Evolutionary conservation across 2,113 vertebrate species (phyloP).

Genomic region (Noctilio leporinus): DNA sequence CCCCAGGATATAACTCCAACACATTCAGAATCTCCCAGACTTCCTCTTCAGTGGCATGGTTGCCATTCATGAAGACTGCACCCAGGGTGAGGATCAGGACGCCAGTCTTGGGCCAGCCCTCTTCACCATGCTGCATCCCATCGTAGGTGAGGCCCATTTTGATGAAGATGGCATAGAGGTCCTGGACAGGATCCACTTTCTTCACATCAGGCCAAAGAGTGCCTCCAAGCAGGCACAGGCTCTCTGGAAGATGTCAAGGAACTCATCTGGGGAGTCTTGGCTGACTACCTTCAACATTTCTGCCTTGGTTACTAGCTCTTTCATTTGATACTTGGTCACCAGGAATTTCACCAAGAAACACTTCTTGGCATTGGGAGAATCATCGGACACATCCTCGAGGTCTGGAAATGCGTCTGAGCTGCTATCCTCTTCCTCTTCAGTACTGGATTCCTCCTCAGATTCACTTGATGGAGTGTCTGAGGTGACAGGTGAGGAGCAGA

Average conservation of each 20-base stretch:
- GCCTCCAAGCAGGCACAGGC: not conserved
- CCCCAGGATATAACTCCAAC: no score
- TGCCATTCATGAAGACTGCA: constrained; percentile 12
- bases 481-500: not conserved
- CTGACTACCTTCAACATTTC: constrained; percentile 11
- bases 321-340: not conserved
- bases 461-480: not conserved
- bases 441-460: not conserved
- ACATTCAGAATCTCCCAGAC: constrained; percentile 37
- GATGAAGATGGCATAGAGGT: not conserved
- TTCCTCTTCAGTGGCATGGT: not conserved
- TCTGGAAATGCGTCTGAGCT: accelerated
- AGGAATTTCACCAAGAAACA: constrained; percentile 18
- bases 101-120: not conserved
- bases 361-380: not conserved
- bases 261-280: not conserved
- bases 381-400: not conserved
- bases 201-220: constrained; percentile 1
- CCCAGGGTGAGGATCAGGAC: constrained; percentile 32
- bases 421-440: not conserved
- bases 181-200: not conserved
- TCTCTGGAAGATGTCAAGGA: not conserved
- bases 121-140: not conserved
- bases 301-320: not conserved
- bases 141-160: constrained; percentile 32